Evolutionary conservation across 2,113 vertebrate genomes (phyloP), one percentile per base, ranked within the genome.

Genomic region (Eptesicus fuscus): DNA sequence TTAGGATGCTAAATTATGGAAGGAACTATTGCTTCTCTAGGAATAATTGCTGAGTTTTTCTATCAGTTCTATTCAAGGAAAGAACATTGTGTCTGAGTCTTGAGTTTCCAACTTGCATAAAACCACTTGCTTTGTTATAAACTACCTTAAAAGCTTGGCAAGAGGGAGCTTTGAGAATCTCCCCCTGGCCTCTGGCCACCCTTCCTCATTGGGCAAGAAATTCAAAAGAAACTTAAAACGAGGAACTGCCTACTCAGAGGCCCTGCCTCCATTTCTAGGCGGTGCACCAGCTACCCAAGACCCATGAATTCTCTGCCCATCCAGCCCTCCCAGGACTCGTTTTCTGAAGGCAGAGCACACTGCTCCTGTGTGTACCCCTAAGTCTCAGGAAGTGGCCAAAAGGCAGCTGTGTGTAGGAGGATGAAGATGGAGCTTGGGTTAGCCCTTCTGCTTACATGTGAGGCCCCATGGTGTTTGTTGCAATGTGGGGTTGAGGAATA

Each of bases 111-210:
- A n/a, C 44, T 37, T 78, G 10, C 16, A 44, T 83, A 76, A 86
- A 74, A 63, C 59, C n/a, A 73, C 17, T 44, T 71, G 25, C 30
- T 90, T 88, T 71, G 20, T 88, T 78, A 17, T 47, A 25, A 96
- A 83, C 4, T 79, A 17, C 71, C 53, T 20, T 76, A 65, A 85
- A 88, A 87, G 17, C 13, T 80, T 22, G 40, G 13, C 73, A 49
- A 69, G 14, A 85, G 4, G 17, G 35, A 71, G 7, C 11, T 56
- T 28, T 42, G 17, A 76, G 16, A 51, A 3, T 47, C 4, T 51
- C 18, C 30, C 17, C 22, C 67, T 5, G 16, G 25, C n/a, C 22
- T 51, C 51, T 4, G 16, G 32, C 12, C 44, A 42, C 7, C 4
- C 7, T 85, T 78, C 35, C n/a, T 92, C 30, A 42, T 0, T 74